phyloP scores from a whole-genome alignment of 2,113 vertebrate genomes.

The Corapipo altera region DNA sequence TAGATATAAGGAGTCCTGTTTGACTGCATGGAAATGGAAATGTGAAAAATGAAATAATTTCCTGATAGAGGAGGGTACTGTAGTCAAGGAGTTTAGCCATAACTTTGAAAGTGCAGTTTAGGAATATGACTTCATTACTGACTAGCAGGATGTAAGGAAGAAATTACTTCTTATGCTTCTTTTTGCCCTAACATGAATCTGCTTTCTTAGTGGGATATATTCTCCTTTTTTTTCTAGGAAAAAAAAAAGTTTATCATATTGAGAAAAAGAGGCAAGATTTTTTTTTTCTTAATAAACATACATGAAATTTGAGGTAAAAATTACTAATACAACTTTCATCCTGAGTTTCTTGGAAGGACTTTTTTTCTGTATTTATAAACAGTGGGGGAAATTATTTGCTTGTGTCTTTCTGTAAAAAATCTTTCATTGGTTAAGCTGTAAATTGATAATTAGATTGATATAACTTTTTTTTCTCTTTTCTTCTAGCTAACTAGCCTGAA shows the following conservation, averaged over 20 bases:
- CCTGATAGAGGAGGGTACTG: background rate
- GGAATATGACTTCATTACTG: background rate
- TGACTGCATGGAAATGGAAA: background rate
- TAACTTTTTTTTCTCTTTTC: background rate
- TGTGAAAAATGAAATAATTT: slow-evolving; percentile 13
- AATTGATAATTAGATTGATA: background rate
- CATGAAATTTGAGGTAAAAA: background rate
- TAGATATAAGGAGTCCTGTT: background rate
- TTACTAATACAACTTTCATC: background rate
- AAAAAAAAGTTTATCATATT: background rate
- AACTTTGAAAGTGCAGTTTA: background rate
- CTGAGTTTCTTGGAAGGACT: background rate
- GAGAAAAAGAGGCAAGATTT: background rate
- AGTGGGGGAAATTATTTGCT: rapidly evolving
- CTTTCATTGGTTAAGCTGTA: background rate
- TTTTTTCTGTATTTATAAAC: background rate
- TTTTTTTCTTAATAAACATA: background rate
- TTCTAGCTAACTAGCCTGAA: background rate
- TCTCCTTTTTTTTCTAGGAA: background rate
- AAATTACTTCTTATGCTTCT: background rate
- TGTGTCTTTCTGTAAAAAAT: background rate
- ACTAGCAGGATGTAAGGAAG: background rate
- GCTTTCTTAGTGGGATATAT: background rate
- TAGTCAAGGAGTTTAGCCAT: background rate
- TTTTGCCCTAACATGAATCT: background rate